Conservation (phyloP, 1,140 invertebrate species). For the Ceratina calcarata region DNA sequence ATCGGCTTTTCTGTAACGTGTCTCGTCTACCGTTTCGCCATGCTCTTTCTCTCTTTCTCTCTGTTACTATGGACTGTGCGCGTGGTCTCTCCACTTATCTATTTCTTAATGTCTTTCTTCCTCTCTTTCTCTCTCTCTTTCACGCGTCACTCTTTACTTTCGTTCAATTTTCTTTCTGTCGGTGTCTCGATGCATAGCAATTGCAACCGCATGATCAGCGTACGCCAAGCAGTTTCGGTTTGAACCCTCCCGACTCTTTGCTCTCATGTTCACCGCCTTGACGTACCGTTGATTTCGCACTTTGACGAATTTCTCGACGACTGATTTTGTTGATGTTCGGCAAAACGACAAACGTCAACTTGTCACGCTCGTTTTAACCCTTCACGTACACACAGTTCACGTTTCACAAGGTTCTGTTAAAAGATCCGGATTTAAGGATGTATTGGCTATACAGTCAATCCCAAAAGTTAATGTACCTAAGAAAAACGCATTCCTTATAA, state of each 20-base stretch:
- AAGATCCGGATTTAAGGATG: too few species aligned
- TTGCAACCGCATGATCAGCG: conserved; percentile 48
- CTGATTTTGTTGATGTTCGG: not conserved
- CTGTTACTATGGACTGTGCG: conserved; percentile 17
- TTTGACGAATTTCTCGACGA: not conserved
- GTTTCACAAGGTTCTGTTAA: too few species aligned
- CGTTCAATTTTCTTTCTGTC: conserved; percentile 18
- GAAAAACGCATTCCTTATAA: too few species aligned
- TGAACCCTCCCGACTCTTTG: conserved; percentile 26
- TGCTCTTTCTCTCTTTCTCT: conserved; percentile 25
- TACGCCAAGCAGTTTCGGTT: not conserved
- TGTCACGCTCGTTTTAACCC: too few species aligned
- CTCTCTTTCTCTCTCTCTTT: not conserved
- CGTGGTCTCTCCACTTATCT: not conserved
- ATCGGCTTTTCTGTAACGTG: conserved; percentile 16
- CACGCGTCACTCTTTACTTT: not conserved
- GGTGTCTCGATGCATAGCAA: not conserved
- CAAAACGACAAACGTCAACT: too few species aligned
- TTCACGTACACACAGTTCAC: too few species aligned
- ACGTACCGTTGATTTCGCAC: not conserved
- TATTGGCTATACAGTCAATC: too few species aligned
- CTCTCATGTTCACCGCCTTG: conserved; percentile 8
- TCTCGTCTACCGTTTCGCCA: not conserved
- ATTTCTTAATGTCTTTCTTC: not conserved
- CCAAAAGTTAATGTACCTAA: too few species aligned